Percentiles rank a stretch among this genome's conserved stretches.
These are phyloP conservation scores for Brachyhypopomus gauderio DNA, from an alignment of 2,113 vertebrate genomes.

Conservation along the genomic window DNA sequence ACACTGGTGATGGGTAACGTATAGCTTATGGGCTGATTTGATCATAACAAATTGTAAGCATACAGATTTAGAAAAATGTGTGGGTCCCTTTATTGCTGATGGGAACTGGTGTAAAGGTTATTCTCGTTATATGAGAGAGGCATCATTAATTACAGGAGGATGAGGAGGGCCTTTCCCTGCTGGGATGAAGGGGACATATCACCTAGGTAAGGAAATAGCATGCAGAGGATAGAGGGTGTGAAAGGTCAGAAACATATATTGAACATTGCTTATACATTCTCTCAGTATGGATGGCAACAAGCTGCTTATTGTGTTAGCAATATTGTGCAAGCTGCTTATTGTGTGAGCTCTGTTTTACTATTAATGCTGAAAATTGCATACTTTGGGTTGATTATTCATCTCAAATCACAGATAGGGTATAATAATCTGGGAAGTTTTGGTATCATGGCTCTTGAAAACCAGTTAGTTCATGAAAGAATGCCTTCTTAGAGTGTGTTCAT, in stretches of 20 bases:
- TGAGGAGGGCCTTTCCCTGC: slow-evolving; percentile 17
- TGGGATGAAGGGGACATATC: slow-evolving; percentile 14
- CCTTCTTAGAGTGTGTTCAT: neutral
- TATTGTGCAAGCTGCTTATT: neutral
- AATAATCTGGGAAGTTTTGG: neutral
- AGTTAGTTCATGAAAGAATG: neutral
- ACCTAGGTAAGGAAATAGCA: neutral
- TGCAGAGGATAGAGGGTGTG: neutral
- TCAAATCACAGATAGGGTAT: neutral
- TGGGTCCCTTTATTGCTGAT: neutral
- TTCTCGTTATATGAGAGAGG: neutral
- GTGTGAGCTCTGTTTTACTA: no score
- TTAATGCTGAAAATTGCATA: no score
- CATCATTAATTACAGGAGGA: slow-evolving; percentile 7
- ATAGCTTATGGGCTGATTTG: neutral
- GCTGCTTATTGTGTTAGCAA: neutral
- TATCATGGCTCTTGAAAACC: neutral
- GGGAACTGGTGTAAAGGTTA: slow-evolving; percentile 4
- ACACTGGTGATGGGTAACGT: no score
- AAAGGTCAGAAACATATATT: slow-evolving; percentile 1
- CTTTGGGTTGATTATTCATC: no score
- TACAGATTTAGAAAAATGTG: neutral
- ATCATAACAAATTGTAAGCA: neutral
- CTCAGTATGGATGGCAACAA: neutral
- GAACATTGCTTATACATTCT: neutral